Base-by-base conservation (phyloP, 2,113 vertebrate genomes). In the Morone saxatilis region DNA sequence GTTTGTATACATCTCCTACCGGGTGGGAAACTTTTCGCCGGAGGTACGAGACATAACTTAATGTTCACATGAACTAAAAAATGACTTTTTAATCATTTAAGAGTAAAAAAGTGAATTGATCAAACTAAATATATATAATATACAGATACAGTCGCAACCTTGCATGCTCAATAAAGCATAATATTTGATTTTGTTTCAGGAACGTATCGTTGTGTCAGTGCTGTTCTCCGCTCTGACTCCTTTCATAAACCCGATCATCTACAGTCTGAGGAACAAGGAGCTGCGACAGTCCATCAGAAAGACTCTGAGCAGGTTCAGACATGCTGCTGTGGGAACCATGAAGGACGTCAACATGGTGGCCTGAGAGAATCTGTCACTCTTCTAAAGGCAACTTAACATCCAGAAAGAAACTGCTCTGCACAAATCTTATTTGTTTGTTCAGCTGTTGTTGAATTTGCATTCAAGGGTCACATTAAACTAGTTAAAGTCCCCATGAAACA, bases 211-310 rank as follows among this genome's bases (percentile, higher is more conserved):
- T 5, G 85, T 92, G 41, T 66, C 86, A 4, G 80, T 90, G 38
- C 62, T 90, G 53, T 90, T 86, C 80, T 62, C 84, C 0, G 83
- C 74, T 5, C 83, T 91, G 65, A 90, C 90, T n/a, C 90, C 91
- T n/a, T 81, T 93, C n/a, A 67, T 93, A 6, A 90, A 93, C 66
- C 91, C 91, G 4, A 56, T 93, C n/a, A 93, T 93, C 80, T 93
- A 93, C 85, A 90, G 90, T 73, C 74, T 93, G 65, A 85, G 83
- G 78, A 93, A 89, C 60, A 89, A 81, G 71, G 91, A 90, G 67
- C 83, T 93, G 12, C 71, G 71, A 31, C 76, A 85, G 12, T 83
- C 91, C 54, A 41, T 87, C 16, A 47, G 47, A 31, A 85, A 83
- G 53, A 71, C 78, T 2, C 71, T 91, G 31, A 54, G 12, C 43